These are phyloP conservation scores for Actinopyga echinites DNA, from an alignment of 53 echinoderm and acorn worm genomes.

Conservation along the genomic window DNA sequence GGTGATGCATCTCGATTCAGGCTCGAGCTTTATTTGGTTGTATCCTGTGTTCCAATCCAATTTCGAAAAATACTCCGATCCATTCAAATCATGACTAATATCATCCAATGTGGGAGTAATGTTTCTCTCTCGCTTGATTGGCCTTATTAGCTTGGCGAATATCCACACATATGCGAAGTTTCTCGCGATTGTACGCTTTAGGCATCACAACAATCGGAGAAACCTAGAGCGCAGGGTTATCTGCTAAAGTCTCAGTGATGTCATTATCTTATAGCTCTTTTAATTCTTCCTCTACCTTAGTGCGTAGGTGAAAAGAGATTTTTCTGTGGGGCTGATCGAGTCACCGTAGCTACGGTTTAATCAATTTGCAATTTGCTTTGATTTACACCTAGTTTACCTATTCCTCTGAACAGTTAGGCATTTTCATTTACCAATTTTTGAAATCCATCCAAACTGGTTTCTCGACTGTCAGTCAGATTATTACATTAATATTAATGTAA, in stretches of 20 bases:
- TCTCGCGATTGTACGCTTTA: conserved; percentile 15
- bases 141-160: conserved; percentile 24
- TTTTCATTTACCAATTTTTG: neutral
- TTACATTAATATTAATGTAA: too few relatives aligned
- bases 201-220: too few relatives aligned
- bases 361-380: conserved; percentile 18
- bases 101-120: conserved; percentile 47
- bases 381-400: neutral
- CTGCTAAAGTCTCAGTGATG: conserved; percentile 35
- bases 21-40: conserved; percentile 19
- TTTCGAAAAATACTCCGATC: conserved; percentile 34
- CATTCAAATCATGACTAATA: conserved; percentile 22
- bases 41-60: conserved; percentile 48
- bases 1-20: conserved; percentile 25
- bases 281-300: conserved; percentile 31
- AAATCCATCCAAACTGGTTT: too few relatives aligned
- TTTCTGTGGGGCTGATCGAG: conserved; percentile 45
- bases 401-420: neutral
- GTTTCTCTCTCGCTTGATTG: neutral
- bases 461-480: too few relatives aligned
- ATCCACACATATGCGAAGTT: conserved; percentile 30
- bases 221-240: conserved; percentile 33
- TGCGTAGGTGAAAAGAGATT: conserved; percentile 46
- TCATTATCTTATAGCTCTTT: conserved; percentile 4
- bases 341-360: neutral